These are phyloP conservation scores for Strongylocentrotus purpuratus DNA, from an alignment of 35 echinoderm and acorn worm species.

Conservation along the genomic window DNA sequence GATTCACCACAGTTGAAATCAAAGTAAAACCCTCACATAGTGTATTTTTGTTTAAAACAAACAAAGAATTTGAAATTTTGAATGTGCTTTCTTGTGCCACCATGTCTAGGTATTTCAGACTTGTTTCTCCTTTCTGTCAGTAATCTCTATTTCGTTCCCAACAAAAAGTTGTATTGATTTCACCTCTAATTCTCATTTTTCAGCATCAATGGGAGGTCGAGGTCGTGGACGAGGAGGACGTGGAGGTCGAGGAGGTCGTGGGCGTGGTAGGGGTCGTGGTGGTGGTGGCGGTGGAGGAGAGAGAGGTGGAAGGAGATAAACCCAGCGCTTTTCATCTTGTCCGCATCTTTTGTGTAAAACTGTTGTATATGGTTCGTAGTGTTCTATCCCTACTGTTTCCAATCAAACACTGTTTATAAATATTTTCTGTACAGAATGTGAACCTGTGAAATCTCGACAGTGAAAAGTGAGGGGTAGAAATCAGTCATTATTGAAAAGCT, in stretches of 20 bases:
- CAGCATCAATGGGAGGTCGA: constrained; percentile 77
- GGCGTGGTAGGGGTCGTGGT: constrained; percentile 69
- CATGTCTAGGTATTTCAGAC: neutral
- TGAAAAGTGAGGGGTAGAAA: neutral
- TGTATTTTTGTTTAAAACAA: neutral
- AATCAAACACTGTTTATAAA: neutral
- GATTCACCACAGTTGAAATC: no score
- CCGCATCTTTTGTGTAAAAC: neutral
- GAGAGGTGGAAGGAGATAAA: constrained; percentile 43
- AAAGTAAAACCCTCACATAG: no score
- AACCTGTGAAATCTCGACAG: neutral
- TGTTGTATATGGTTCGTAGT: neutral
- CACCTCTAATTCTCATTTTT: constrained; percentile 42
- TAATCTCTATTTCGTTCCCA: neutral
- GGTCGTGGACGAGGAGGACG: constrained; percentile 74
- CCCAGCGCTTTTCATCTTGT: neutral
- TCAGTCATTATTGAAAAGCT: neutral
- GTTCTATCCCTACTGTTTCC: neutral
- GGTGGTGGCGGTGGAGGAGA: constrained; percentile 21
- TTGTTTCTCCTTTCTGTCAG: neutral
- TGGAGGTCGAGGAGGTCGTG: constrained; percentile 66
- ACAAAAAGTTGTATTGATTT: neutral
- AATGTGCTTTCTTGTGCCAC: neutral
- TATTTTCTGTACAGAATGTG: neutral
- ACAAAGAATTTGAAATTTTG: neutral